These are phyloP conservation scores for Romanogobio albipinnatus DNA, from an alignment of 2,113 vertebrate genomes.

Conservation along the genomic window DNA sequence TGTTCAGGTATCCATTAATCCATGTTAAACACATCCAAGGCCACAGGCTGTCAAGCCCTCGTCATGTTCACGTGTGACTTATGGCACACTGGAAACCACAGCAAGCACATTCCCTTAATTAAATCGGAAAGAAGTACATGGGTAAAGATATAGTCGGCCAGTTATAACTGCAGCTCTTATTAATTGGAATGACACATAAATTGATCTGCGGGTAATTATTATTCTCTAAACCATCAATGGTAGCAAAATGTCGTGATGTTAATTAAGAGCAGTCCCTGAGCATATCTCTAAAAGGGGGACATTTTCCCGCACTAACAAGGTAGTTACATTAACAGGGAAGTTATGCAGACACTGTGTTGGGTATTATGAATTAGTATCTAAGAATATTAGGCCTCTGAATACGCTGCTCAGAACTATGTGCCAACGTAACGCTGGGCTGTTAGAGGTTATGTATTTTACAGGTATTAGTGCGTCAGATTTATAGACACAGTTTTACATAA, in stretches of 20 bases:
- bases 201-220: conserved; percentile 51
- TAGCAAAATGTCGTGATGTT: conserved; percentile 50
- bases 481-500: conserved; percentile 39
- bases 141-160: conserved; percentile 16
- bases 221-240: conserved; percentile 36
- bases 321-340: conserved; percentile 34
- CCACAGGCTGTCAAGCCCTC: conserved; percentile 45
- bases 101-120: conserved; percentile 60
- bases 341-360: background rate
- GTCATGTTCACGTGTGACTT: conserved; percentile 50
- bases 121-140: conserved; percentile 48
- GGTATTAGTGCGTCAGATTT: conserved; percentile 46
- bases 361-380: conserved; percentile 26
- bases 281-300: conserved; percentile 17
- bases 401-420: conserved; percentile 17
- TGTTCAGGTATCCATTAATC: conserved; percentile 53
- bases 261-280: conserved; percentile 51
- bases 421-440: background rate
- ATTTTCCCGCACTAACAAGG: conserved; percentile 41
- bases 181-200: conserved; percentile 57
- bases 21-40: conserved; percentile 49
- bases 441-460: conserved; percentile 31
- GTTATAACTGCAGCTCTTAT: conserved; percentile 32
- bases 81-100: conserved; percentile 37
- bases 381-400: conserved; percentile 7